Conservation (phyloP, 2,113 vertebrate genomes). For the Pseudorasbora parva region DNA sequence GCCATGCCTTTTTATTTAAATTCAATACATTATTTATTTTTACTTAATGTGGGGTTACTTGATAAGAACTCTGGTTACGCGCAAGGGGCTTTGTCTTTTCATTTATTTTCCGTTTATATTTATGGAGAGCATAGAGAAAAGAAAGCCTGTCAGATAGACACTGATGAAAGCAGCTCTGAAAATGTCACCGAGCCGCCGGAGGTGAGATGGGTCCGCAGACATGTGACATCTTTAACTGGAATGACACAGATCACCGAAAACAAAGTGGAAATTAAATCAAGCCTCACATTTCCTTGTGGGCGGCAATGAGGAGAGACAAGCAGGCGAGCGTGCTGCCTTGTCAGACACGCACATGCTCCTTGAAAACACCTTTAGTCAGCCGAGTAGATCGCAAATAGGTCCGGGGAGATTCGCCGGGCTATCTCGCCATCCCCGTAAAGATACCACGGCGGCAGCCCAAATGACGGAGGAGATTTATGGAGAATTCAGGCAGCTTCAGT, state of each 20-base stretch:
- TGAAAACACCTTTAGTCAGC: constrained; percentile 45
- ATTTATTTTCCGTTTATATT: constrained; percentile 47
- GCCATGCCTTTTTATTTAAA: constrained; percentile 49
- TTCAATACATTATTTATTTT: constrained; percentile 57
- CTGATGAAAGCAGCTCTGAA: constrained; percentile 47
- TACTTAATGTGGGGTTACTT: constrained; percentile 52
- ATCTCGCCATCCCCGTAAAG: constrained; percentile 47
- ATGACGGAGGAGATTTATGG: constrained; percentile 58
- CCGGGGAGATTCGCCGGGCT: constrained; percentile 42
- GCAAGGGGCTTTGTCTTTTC: constrained; percentile 19
- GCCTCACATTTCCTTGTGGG: constrained; percentile 37
- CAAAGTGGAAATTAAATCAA: constrained; percentile 47
- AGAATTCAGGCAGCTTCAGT: constrained; percentile 52
- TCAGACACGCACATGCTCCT: background rate
- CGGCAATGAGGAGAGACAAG: constrained; percentile 18
- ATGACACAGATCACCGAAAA: constrained; percentile 45
- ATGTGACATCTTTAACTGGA: constrained; percentile 47
- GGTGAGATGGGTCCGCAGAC: constrained; percentile 39
- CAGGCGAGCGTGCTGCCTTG: background rate
- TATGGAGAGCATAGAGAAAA: background rate
- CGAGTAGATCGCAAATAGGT: constrained; percentile 48
- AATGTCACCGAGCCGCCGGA: constrained; percentile 44
- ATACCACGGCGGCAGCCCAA: constrained; percentile 40
- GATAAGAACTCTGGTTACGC: constrained; percentile 47
- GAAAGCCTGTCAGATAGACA: constrained; percentile 39